Conservation (phyloP, 1,140 invertebrate species). For the Popillia japonica region DNA sequence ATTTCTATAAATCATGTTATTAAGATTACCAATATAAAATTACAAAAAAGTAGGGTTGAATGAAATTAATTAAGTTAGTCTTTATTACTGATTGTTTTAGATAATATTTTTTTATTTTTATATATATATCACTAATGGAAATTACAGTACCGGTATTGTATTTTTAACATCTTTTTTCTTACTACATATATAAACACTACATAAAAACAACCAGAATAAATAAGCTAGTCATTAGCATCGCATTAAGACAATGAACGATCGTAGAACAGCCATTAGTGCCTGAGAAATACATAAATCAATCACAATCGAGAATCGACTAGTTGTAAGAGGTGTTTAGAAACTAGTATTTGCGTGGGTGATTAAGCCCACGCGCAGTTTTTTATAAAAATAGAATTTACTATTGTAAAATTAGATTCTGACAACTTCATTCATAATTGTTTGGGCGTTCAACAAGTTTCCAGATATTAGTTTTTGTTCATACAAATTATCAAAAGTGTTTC, state of each 20-base stretch:
- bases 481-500: too few species aligned
- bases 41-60: too few species aligned
- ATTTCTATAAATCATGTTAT: too few species aligned
- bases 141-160: too few species aligned
- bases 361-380: background rate
- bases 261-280: background rate
- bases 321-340: background rate
- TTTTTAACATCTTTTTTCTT: too few species aligned
- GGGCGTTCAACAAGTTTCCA: background rate
- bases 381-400: background rate
- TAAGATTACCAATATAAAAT: too few species aligned
- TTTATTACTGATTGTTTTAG: too few species aligned
- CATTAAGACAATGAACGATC: background rate
- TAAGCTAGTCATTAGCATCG: background rate
- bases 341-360: background rate
- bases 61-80: too few species aligned
- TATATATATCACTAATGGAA: too few species aligned
- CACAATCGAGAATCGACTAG: background rate
- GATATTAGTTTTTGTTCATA: background rate
- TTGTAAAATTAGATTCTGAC: background rate
- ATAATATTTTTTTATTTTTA: too few species aligned
- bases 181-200: background rate
- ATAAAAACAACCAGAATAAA: background rate
- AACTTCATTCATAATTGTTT: background rate
- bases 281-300: constrained; percentile 12